A percentile compares a stretch with the other conserved stretches of the same genome.
Conservation (phyloP, 1,140 invertebrate species). For the Leptinotarsa undecemlineata region DNA sequence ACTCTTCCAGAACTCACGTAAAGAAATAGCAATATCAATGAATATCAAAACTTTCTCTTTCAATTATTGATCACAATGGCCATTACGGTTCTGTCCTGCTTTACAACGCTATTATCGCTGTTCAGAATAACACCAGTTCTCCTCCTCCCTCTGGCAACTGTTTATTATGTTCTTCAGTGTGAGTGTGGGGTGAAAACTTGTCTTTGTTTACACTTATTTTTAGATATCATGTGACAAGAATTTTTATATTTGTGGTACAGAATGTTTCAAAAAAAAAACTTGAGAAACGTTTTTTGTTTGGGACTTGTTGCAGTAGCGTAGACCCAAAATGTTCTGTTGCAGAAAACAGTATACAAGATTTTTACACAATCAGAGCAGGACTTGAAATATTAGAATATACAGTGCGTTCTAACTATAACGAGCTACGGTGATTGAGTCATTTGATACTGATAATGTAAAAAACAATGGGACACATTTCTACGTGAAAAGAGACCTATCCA, state of each 20-base stretch:
- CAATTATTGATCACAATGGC: not conserved
- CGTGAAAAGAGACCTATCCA: too few species aligned
- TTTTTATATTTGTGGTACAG: conserved; percentile 16
- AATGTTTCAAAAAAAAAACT: not conserved
- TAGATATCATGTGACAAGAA: conserved; percentile 22
- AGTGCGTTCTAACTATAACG: too few species aligned
- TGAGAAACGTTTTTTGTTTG: not conserved
- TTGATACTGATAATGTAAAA: too few species aligned
- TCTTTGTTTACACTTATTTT: conserved; percentile 24
- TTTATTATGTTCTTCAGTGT: not conserved
- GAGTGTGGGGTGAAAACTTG: conserved; percentile 18
- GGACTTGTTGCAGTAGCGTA: not conserved
- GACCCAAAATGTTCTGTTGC: not conserved
- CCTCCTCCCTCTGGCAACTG: not conserved
- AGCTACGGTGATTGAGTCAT: too few species aligned
- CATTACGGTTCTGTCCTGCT: not conserved
- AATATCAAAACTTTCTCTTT: too few species aligned
- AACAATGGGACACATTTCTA: too few species aligned
- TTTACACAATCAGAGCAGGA: too few species aligned
- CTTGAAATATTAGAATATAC: too few species aligned
- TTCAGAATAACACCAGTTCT: not conserved
- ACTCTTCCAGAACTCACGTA: too few species aligned
- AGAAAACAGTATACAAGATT: too few species aligned
- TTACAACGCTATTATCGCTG: not conserved
- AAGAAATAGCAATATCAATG: too few species aligned